Base-by-base conservation (phyloP, 2,797 vertebrate genomes). In the Typhlichthys subterraneus region DNA sequence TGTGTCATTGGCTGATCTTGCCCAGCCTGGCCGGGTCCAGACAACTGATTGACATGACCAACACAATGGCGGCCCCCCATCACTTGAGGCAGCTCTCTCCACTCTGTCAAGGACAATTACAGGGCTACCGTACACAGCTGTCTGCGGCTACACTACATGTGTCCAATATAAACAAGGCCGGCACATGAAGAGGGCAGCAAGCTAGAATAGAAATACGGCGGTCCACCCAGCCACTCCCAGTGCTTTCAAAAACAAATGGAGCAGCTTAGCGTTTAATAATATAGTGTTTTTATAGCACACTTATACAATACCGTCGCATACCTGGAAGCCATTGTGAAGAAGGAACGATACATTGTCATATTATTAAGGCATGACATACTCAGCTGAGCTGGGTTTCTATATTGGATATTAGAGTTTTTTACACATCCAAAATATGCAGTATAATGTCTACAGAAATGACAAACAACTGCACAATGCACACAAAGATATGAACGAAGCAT, bases 91-190 rank as follows among this genome's bases (percentile, higher is more conserved):
- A 15, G 80, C 72, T 75, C 76, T 79, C 67, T 63, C 67, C 70
- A n/a, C 72, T 79, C 77, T 69, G 82, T 86, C 86, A 81, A 83
- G 80, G 78, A 86, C 83, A 86, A 87, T 90, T 83, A 88, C 77
- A 64, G 75, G 46, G 61, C 59, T 69, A 58, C 23, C 23, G 23
- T 29, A 29, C 65, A 51, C 75, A 62, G 79, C 72, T 66, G 76
- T 69, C 73, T 69, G 67, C 59, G 77, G 80, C 68, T 53, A 64
- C 68, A 67, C 73, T 71, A 61, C 76, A 75, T 47, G 64, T 45
- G 61, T 76, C 74, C 68, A 82, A 78, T 75, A 80, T 71, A 70
- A 81, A 80, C 61, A 77, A 70, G 77, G 61, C 70, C 53, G 65
- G 64, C 23, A 60, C 1, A 47, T 62, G 75, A 53, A 64, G 56